Evolutionary conservation across 2,888 invertebrate genomes (phyloP).

Genomic region (Tachystola acroxantha): DNA sequence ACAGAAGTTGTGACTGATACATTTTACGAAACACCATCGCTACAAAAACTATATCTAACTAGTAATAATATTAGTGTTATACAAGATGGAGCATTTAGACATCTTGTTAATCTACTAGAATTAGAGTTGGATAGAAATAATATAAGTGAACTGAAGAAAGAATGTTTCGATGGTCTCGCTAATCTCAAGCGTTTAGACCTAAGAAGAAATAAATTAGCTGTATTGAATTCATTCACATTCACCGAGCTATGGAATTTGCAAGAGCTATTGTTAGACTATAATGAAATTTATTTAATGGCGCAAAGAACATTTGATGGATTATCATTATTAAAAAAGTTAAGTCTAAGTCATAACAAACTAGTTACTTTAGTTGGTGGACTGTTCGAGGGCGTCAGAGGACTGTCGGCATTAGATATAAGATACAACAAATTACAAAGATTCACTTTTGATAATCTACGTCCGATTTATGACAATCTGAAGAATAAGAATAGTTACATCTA

Average conservation of each 20-base stretch:
- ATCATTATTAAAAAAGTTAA: constrained; percentile 83
- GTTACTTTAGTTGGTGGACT: constrained; percentile 83
- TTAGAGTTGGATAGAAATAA: constrained; percentile 89
- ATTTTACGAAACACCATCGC: constrained; percentile 84
- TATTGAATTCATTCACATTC: constrained; percentile 88
- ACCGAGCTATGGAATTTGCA: constrained; percentile 86
- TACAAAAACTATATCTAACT: constrained; percentile 88
- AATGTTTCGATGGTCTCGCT: constrained; percentile 87
- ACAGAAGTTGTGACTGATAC: constrained; percentile 85
- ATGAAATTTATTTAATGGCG: constrained; percentile 84
- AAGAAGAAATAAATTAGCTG: constrained; percentile 84
- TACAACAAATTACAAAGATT: constrained; percentile 87
- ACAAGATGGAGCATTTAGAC: constrained; percentile 90
- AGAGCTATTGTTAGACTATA: constrained; percentile 84
- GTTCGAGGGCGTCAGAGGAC: constrained; percentile 83
- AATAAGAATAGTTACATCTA: constrained; percentile 85
- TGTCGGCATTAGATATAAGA: constrained; percentile 86
- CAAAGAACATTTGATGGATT: constrained; percentile 88
- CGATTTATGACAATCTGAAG: constrained; percentile 86
- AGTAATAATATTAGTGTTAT: constrained; percentile 91
- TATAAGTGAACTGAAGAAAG: constrained; percentile 85
- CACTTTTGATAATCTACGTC: constrained; percentile 84
- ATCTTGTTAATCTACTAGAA: constrained; percentile 84
- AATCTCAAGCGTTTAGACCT: constrained; percentile 85
- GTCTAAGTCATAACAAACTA: constrained; percentile 86